phyloP scores from a whole-genome alignment of 2,113 vertebrate genomes.

The Tachuris rubrigastra region DNA sequence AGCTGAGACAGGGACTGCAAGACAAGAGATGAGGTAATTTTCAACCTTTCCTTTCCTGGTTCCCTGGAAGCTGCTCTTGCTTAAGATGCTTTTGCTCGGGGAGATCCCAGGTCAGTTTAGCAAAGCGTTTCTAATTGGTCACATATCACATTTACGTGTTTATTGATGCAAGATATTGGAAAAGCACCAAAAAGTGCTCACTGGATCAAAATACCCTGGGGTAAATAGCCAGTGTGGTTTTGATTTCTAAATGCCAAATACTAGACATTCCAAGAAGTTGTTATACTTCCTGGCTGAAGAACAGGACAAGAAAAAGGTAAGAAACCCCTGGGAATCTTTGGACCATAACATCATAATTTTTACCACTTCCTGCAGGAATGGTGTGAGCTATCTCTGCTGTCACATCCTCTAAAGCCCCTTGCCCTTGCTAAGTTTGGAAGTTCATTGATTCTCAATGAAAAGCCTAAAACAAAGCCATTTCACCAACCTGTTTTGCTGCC shows the following conservation, averaged over 20 bases:
- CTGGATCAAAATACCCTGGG: constrained; percentile 23
- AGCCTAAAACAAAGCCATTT: not conserved
- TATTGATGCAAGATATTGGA: constrained; percentile 10
- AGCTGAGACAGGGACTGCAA: not conserved
- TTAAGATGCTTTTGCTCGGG: not conserved
- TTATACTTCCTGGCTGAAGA: not conserved
- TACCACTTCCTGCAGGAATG: not conserved
- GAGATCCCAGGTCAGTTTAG: not conserved
- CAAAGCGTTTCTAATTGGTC: not conserved
- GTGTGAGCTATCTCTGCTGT: not conserved
- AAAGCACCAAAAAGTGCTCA: not conserved
- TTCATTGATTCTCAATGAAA: not conserved
- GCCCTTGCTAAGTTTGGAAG: not conserved
- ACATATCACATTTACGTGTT: not conserved
- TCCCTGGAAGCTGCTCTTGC: not conserved
- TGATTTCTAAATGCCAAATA: constrained; percentile 7
- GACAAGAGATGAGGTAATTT: not conserved
- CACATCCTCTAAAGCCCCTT: not conserved
- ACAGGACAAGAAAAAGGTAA: not conserved
- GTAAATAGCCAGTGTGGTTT: not conserved
- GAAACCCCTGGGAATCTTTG: not conserved
- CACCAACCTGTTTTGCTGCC: constrained; percentile 59
- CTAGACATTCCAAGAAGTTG: not conserved
- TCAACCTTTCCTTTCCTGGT: constrained; percentile 9
- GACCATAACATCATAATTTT: not conserved